Base-by-base conservation (phyloP, 2,888 invertebrate genomes). In the Phania funesta region DNA sequence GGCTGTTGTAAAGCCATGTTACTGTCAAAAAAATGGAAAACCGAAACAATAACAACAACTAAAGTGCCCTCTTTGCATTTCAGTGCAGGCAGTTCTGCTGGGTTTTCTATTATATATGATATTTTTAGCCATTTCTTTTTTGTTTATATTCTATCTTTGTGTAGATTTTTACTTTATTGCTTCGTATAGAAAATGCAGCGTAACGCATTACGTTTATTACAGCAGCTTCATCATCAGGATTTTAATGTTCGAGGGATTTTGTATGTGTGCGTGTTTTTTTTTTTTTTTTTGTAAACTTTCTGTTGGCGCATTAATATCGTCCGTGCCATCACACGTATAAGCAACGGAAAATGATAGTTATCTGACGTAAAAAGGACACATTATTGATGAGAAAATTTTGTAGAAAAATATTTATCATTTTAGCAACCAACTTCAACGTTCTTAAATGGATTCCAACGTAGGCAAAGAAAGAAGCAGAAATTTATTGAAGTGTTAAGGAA, bases 401-500 rank as follows among this genome's bases (percentile, higher is more conserved):
- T 35, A 38, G 41, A 80, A 76, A 82, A 84, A 83, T 84, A 67
- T 56, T 74, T 50, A 26, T 11, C 20, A 32, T 32, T 65, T 16
- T 13, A 68, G 44, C 4, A 44, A 29, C 32, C 4, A 44, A 29
- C 32, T 18, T 20, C 68, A 24, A 32, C n/a, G 22, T 44, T 26
- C 18, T 18, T 35, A 84, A 85, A 86, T 85, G 84, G 84, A 84
- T 84, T n/a, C n/a, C n/a, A n/a, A n/a, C n/a, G n/a, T n/a, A n/a
- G n/a, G n/a, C n/a, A n/a, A n/a, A n/a, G n/a, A n/a, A n/a, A n/a
- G n/a, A n/a, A n/a, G n/a, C n/a, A n/a, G 78, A 83, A 87, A 87
- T 88, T 88, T 88, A 88, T 88, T 88, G 88, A 88, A 87, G 89
- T 85, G 86, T 88, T 86, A 87, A 88, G 86, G 86, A 85, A 86